Base-by-base conservation (phyloP, 1,140 invertebrate species). In the Pseudomyrmex dendroicus region DNA sequence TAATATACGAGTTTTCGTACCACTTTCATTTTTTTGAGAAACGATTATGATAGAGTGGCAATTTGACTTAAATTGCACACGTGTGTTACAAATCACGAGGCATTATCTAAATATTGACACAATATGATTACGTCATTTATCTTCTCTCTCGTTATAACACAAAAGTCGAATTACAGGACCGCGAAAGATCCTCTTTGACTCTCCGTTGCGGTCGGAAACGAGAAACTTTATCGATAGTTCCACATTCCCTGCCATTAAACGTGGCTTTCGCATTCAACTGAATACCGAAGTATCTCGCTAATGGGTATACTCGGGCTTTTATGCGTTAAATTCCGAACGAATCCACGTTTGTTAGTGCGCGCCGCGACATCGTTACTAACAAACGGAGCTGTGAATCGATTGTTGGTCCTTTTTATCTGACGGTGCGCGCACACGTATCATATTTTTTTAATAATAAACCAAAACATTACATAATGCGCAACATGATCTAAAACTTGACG, bases 181-280 rank as follows among this genome's bases (percentile, higher is more conserved):
- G 54, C 56, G 44, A 57, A 72, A 22, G 54, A 59, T 7, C 44
- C 76, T 80, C 76, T 72, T 70, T 70, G 76, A 70, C 54, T 80
- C 54, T 20, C 20, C 66, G 76, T 20, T 56, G 76, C 56, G 66
- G 76, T 80, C 20, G 46, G 76, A 59, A 80, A 72, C 64, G 66
- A n/a, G 66, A 80, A 80, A 80, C 76, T 80, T 80, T 80, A 72
- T 80, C 76, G 76, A 80, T 80, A 80, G 76, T 80, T 80, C 54
- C 76, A 44, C 76, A 80, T 80, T 80, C 76, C 22, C 54, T 20
- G 64, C 76, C 66, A 80, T 80, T 80, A 80, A 80, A 59, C 76
- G 76, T 52, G 66, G 76, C 67, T 72, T 70, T 80, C 66, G 76
- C 56, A 80, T 80, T 80, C 76, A 80, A 59, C 66, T 80, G 76